Evolutionary conservation across 2,797 vertebrate species (phyloP), one percentile per base, ranked within the genome.

Genomic region (Pipistrellus pipistrellus): DNA sequence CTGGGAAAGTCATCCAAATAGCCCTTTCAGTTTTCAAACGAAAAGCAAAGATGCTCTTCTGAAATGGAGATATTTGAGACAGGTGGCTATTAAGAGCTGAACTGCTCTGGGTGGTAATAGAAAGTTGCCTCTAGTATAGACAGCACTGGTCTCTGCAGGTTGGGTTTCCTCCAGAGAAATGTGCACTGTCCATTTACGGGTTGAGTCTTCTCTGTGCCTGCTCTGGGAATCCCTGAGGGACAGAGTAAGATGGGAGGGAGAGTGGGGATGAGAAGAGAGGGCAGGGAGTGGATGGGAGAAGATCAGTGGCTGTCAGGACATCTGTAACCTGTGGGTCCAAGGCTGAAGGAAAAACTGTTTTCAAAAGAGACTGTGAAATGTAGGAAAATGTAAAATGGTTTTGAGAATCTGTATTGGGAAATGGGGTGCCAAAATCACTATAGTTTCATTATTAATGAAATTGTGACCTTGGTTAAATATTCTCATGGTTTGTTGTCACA

Each of bases 391-490:
- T 4, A n/a, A 82, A 77, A 92, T 62, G 51, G n/a, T 73, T 85
- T 32, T 48, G 27, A 80, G 15, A 85, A 8, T 76, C 68, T 90
- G 3, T 18, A 57, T 14, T 66, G 73, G 32, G 20, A 90, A 87
- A 17, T 62, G 11, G 72, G 27, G 12, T 11, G 20, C 32, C 25
- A 7, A 93, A 85, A 85, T 68, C 32, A 51, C 76, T 44, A 21
- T 68, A 85, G 75, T 57, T 94, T 90, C 51, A 44, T 17, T 69
- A 66, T 51, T 76, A 71, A 44, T 35, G 27, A 23, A 86, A 83
- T 69, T 53, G 8, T 73, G 48, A 86, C 46, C 75, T 78, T 17
- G 11, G 38, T 95, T 90, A 94, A 81, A 81, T 38, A 72, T 12
- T 18, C 14, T 17, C 6, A 17, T 14, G 44, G 2, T 59, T 76